A percentile compares a stretch with the other conserved stretches of the same genome.
Evolutionary conservation across 2,888 invertebrate genomes (phyloP).

Genomic region (Strigamia crassipes): DNA sequence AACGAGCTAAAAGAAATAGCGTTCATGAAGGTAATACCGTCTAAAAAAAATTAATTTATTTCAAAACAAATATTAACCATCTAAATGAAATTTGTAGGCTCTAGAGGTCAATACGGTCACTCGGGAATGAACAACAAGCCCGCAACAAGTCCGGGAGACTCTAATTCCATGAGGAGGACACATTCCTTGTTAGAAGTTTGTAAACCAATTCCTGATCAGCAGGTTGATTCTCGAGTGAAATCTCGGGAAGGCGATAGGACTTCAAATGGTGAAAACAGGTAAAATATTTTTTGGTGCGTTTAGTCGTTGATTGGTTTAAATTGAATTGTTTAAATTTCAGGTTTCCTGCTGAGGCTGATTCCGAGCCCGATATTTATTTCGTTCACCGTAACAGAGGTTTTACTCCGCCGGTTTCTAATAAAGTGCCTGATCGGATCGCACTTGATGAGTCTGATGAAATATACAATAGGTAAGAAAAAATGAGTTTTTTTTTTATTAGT

Average conservation of each 20-base stretch:
- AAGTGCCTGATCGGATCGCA: conserved; percentile 19
- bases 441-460: conserved; percentile 39
- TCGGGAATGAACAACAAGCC: background rate
- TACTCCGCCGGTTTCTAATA: background rate
- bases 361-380: conserved; percentile 41
- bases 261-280: conserved; percentile 29
- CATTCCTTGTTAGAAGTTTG: conserved; percentile 50
- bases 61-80: background rate
- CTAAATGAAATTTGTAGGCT: background rate
- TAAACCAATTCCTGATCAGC: conserved; percentile 31
- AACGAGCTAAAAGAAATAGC: conserved; percentile 50
- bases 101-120: conserved; percentile 30
- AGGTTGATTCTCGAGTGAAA: background rate
- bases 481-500: too few species aligned
- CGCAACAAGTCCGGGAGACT: background rate
- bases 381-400: conserved; percentile 31
- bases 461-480: conserved; percentile 31
- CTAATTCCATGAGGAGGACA: conserved; percentile 50
- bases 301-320: background rate
- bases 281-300: background rate
- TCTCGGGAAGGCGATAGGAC: background rate
- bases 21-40: conserved; percentile 50
- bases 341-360: conserved; percentile 16
- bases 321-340: background rate
- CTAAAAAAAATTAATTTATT: background rate